phyloP scores from a whole-genome alignment of 2,113 vertebrate genomes.

The Nannobrachium achirus region DNA sequence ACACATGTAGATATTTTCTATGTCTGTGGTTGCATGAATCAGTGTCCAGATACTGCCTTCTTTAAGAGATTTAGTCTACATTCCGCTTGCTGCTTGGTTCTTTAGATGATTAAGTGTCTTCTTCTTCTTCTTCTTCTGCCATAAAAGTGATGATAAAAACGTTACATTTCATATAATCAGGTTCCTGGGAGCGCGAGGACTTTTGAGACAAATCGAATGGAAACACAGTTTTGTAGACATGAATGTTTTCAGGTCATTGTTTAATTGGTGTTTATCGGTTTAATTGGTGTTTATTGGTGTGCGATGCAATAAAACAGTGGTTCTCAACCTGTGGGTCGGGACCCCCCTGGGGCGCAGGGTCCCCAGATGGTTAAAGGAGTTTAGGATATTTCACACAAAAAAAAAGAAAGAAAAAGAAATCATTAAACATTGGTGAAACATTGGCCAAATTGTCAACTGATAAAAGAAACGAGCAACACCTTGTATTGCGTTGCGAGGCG shows the following conservation, averaged over 20 bases:
- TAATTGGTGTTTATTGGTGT: slow-evolving; percentile 74
- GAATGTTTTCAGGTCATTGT: slow-evolving; percentile 60
- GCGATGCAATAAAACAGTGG: slow-evolving; percentile 92
- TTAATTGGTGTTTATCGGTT: slow-evolving; percentile 71
- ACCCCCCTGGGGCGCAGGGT: no score
- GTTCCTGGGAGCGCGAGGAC: slow-evolving; percentile 46
- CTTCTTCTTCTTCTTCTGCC: slow-evolving; percentile 42
- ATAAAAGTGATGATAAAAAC: slow-evolving; percentile 45
- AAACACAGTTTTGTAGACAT: slow-evolving; percentile 37
- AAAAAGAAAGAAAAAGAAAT: no score
- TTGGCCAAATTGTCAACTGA: no score
- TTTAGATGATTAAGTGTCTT: slow-evolving; percentile 52
- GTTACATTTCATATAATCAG: slow-evolving; percentile 52
- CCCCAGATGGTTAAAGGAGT: no score
- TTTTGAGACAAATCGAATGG: slow-evolving; percentile 58
- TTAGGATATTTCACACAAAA: no score
- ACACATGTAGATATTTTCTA: slow-evolving; percentile 64
- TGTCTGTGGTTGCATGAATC: slow-evolving; percentile 78
- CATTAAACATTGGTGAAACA: no score
- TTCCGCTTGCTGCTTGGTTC: slow-evolving; percentile 61
- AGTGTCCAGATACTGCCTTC: slow-evolving; percentile 67
- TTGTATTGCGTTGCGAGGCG: no score
- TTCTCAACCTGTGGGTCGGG: no score
- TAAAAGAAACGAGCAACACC: no score
- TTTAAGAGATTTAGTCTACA: slow-evolving; percentile 53